Evolutionary conservation across 2,113 vertebrate genomes (phyloP).

Genomic region (Argyrosomus japonicus): DNA sequence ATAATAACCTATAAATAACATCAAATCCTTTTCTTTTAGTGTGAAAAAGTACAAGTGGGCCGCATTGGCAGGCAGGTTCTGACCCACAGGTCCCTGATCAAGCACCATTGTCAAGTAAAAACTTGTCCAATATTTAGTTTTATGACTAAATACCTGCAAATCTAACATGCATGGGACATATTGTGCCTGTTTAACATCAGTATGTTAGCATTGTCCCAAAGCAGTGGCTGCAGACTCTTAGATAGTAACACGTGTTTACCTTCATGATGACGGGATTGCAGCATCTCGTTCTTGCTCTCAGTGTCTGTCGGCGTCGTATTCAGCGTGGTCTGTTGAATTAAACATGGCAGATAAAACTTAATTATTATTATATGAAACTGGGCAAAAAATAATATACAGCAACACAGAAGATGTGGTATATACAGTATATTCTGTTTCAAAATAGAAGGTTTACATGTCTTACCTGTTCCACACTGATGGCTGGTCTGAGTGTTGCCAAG

Average conservation of each 20-base stretch:
- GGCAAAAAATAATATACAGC: constrained; percentile 33
- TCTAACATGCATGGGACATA: background rate
- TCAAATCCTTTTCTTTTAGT: too few species aligned
- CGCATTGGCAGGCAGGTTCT: too few species aligned
- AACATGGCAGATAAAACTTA: background rate
- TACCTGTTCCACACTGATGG: constrained; percentile 86
- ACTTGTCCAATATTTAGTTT: too few species aligned
- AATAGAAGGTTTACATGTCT: constrained; percentile 59
- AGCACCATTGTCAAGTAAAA: too few species aligned
- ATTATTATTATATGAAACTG: background rate
- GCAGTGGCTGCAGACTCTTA: background rate
- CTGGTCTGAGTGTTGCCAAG: constrained; percentile 84
- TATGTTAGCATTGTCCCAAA: background rate
- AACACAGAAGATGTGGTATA: too few species aligned
- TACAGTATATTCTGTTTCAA: too few species aligned
- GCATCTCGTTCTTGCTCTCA: constrained; percentile 45
- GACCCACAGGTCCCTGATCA: too few species aligned
- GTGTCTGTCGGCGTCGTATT: constrained; percentile 67
- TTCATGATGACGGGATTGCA: constrained; percentile 53
- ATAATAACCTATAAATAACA: too few species aligned
- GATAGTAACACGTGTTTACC: constrained; percentile 59
- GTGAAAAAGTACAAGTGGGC: too few species aligned
- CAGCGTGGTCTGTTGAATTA: constrained; percentile 76
- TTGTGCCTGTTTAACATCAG: background rate
- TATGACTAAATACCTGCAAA: too few species aligned